Percentiles rank a stretch among this genome's conserved stretches.
Evolutionary conservation across 2,113 vertebrate species (phyloP).

Genomic region (Megaceryle maxima): DNA sequence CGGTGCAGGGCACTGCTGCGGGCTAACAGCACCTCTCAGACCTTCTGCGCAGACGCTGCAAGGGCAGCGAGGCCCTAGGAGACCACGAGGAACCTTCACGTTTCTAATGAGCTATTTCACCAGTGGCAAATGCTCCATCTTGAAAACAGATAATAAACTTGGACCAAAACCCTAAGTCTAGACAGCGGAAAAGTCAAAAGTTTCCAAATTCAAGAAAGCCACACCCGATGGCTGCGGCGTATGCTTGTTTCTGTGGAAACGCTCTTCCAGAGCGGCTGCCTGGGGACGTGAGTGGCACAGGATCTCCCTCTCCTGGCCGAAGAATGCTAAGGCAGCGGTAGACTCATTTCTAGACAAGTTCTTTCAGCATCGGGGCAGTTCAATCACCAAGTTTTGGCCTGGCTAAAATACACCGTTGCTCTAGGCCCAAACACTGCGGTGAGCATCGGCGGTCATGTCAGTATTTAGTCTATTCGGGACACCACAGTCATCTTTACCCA

Average conservation of each 20-base stretch:
- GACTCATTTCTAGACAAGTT: not conserved
- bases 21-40: not conserved
- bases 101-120: not conserved
- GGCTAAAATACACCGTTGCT: not conserved
- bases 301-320: constrained; percentile 69
- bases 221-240: not conserved
- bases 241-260: too few relatives aligned
- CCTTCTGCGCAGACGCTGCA: too few relatives aligned
- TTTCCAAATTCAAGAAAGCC: not conserved
- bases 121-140: not conserved
- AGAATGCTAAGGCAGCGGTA: not conserved
- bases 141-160: not conserved
- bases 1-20: not conserved
- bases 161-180: not conserved
- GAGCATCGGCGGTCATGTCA: fast-evolving
- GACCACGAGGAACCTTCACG: not conserved
- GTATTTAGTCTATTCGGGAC: not conserved
- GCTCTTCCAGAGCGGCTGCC: too few relatives aligned
- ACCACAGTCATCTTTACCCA: not conserved
- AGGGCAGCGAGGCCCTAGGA: too few relatives aligned
- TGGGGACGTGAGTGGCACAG: not conserved
- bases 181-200: not conserved
- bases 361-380: not conserved
- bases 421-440: not conserved
- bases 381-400: not conserved